These are phyloP conservation scores for Loriculus beryllinus DNA, from an alignment of 2,797 vertebrate species.

Conservation along the genomic window DNA sequence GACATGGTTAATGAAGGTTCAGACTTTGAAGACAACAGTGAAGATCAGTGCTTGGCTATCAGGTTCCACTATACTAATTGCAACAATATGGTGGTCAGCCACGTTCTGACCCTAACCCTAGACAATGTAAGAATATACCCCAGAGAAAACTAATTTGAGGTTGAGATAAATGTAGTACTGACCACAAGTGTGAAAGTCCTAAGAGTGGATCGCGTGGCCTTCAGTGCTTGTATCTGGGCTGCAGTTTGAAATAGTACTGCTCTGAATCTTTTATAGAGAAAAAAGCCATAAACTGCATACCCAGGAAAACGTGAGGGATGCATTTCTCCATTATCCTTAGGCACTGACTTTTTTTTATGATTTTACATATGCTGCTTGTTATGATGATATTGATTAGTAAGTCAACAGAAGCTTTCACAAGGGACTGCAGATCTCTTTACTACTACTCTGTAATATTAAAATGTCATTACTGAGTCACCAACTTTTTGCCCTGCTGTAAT, in stretches of 20 bases:
- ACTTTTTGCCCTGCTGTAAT: slow-evolving; percentile 70
- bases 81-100: background rate
- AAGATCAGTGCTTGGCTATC: background rate
- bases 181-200: background rate
- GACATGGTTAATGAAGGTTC: accelerated
- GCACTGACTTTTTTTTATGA: slow-evolving; percentile 54
- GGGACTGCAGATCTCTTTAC: slow-evolving; percentile 69
- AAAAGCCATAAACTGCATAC: slow-evolving; percentile 11
- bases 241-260: background rate
- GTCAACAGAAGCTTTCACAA: slow-evolving; percentile 72
- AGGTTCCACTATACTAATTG: background rate
- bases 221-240: background rate
- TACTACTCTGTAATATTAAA: slow-evolving; percentile 75
- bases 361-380: slow-evolving; percentile 73
- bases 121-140: background rate
- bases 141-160: background rate
- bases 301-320: slow-evolving; percentile 13
- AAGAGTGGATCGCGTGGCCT: background rate
- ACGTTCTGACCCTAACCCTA: background rate
- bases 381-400: slow-evolving; percentile 78
- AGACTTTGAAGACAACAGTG: background rate
- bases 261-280: slow-evolving; percentile 39
- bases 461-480: slow-evolving; percentile 75
- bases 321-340: slow-evolving; percentile 64
- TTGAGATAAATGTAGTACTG: background rate